Evolutionary conservation across 2,113 vertebrate species (phyloP), one percentile per base, ranked within the genome.

Genomic region (Callorhinus ursinus): DNA sequence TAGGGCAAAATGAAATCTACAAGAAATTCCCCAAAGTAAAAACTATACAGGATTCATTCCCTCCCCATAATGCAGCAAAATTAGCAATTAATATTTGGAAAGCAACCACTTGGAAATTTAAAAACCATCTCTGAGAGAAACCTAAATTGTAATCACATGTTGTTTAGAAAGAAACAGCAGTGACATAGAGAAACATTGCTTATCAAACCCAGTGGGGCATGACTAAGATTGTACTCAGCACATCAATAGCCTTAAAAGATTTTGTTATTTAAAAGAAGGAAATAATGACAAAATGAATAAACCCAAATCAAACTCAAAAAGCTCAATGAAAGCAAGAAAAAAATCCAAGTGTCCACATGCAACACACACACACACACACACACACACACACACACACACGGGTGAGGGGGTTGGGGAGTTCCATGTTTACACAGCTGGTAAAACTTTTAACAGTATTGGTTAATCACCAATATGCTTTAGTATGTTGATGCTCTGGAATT

Each of bases 71-170:
- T 14, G 22, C 95, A 85, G 81, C 28, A 88, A 93, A 86, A 91
- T 95, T 77, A 86, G 36, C 22, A 71, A 77, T 91, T 88, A 90
- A 69, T 96, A 91, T 85, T 59, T 93, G 42, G 86, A 91, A 90
- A 96, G 24, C 81, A 93, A 74, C 12, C 71, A 55, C 86, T 81
- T 55, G 63, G 80, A 94, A 92, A 93, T 65, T 77, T 28, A 26
- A 74, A 93, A 94, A 15, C 22, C 36, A 15, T 57, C 61, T 49
- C 67, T 61, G 53, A 69, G 42, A 76, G 63, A 80, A 53, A 84
- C 26, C 28, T 71, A 93, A 93, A 76, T 28, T 55, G 12, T 31
- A 63, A 81, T 57, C 22, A 46, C 7, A 49, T 8, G 42, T 77
- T 88, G 11, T 61, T 88, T 88, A 49, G 57, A 85, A 53, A 88